Evolutionary conservation across 2,888 invertebrate species (phyloP).

Genomic region (Panorpa germanica): DNA sequence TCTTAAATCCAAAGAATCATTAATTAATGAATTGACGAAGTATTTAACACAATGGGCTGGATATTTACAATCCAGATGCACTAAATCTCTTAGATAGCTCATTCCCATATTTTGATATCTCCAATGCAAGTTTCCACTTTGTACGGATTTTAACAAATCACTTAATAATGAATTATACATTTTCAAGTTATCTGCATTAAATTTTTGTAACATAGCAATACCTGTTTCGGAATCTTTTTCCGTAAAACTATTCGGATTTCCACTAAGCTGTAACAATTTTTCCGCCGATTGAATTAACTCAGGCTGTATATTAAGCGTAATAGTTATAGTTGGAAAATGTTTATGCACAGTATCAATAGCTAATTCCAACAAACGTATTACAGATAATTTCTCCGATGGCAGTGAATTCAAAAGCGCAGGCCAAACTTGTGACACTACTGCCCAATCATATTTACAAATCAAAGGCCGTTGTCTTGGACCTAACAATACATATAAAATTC

Average conservation of each 20-base stretch:
- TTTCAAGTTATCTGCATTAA: constrained; percentile 27
- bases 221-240: constrained; percentile 22
- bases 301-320: constrained; percentile 33
- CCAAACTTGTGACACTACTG: constrained; percentile 50
- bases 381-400: constrained; percentile 71
- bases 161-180: constrained; percentile 27
- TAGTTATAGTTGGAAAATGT: constrained; percentile 40
- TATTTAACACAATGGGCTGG: constrained; percentile 41
- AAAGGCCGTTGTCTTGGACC: constrained; percentile 45
- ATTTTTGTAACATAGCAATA: constrained; percentile 18
- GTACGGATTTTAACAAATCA: constrained; percentile 10
- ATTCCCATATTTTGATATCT: constrained; percentile 58
- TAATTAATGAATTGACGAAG: constrained; percentile 42
- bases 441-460: constrained; percentile 58
- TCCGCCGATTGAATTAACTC: constrained; percentile 28
- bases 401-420: constrained; percentile 57
- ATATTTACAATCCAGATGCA: constrained; percentile 49
- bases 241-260: constrained; percentile 17
- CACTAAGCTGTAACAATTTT: constrained; percentile 22
- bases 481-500: constrained; percentile 56
- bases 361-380: constrained; percentile 39
- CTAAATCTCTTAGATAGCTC: constrained; percentile 48
- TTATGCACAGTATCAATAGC: constrained; percentile 34
- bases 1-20: constrained; percentile 65
- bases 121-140: constrained; percentile 45